phyloP scores from a whole-genome alignment of 2,113 vertebrate species.

The Chionomys nivalis region DNA sequence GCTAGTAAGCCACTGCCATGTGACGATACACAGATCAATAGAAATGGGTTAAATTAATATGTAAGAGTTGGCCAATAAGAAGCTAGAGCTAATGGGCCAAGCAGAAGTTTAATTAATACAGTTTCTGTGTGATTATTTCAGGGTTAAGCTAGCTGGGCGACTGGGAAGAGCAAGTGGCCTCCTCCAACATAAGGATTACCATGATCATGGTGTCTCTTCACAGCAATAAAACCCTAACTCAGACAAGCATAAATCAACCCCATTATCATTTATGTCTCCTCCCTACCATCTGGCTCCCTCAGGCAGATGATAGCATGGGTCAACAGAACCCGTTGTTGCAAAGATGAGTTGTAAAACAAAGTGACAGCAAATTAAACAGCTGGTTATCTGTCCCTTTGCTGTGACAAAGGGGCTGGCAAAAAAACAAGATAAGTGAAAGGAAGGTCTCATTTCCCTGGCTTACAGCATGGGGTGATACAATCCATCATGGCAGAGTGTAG shows the following conservation, averaged over 20 bases:
- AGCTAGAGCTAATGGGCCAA: no score
- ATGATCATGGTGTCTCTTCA: neutral
- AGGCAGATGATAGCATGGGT: neutral
- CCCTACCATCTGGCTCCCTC: neutral
- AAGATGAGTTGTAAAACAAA: neutral
- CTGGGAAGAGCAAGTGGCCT: no score
- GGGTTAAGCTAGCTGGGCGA: no score
- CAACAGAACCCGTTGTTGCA: neutral
- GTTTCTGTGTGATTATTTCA: no score
- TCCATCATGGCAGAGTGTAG: neutral
- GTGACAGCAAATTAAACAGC: neutral
- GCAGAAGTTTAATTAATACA: no score
- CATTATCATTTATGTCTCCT: neutral
- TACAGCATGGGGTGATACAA: no score
- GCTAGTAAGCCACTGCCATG: no score
- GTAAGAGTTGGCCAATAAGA: no score
- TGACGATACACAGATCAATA: no score
- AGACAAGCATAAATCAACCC: neutral
- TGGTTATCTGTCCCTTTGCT: neutral
- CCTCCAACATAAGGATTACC: neutral
- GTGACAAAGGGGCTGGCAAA: neutral
- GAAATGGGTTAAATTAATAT: no score
- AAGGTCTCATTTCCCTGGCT: neutral
- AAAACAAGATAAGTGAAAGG: neutral
- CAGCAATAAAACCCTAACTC: neutral